Base-by-base conservation (phyloP, 2,888 invertebrate genomes). In the Lasioglossum vierecki region DNA sequence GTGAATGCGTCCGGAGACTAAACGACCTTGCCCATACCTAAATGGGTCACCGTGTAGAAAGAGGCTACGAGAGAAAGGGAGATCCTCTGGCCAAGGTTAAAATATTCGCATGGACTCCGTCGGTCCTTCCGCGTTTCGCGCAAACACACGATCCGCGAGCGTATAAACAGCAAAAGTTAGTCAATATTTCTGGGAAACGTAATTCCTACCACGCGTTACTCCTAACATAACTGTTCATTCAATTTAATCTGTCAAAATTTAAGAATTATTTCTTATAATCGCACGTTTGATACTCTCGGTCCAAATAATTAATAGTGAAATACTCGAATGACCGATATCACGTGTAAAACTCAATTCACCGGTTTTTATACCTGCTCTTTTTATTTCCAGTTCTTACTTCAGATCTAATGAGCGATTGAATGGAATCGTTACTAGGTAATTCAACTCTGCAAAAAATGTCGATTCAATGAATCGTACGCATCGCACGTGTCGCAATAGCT, bases 11-110 rank as follows among this genome's bases (percentile, higher is more conserved):
- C 66, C 80, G 86, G 79, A 82, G 79, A 74, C 78, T 70, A 74
- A 86, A 81, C 87, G 87, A 81, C 87, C 87, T 87, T 87, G 87
- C 77, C 73, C 79, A 70, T 75, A 83, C 83, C 86, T 86, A 87
- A 87, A 87, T 87, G 79, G 87, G 87, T 87, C 87, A 85, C 78
- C 41, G 73, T 63, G 70, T 76, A 83, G 83, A 86, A 87, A 83
- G 86, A 85, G 86, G 81, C 79, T 86, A 77, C 63, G 80, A 83
- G 86, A 81, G 87, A 87, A 86, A 87, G 86, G 86, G 86, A 85
- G 82, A 80, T 30, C 53, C 79, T 60, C 68, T 74, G 76, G 73
- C 80, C 87, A 87, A 87, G 87, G 87, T 86, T 86, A 74, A 81
- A 81, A 79, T 83, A 83, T 83, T 78, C 83, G 68, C 78, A 13